These are phyloP conservation scores for Zaprionus ghesquierei DNA, from an alignment of 1,140 invertebrate species.

Conservation along the genomic window DNA sequence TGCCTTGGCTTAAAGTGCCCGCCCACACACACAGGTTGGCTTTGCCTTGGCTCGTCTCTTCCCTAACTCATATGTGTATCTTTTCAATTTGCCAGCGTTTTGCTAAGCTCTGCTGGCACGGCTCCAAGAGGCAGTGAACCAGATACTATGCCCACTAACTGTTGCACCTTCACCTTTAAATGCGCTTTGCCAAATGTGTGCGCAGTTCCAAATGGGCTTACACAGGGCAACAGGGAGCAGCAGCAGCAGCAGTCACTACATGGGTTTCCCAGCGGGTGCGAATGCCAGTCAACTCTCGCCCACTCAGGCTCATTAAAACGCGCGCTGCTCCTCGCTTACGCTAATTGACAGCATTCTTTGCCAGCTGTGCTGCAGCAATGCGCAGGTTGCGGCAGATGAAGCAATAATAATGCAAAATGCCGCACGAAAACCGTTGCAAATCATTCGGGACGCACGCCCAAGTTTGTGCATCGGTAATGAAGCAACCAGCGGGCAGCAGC, in stretches of 20 bases:
- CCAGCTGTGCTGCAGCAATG: slow-evolving; percentile 9
- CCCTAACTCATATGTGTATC: slow-evolving; percentile 52
- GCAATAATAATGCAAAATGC: slow-evolving; percentile 73
- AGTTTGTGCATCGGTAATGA: slow-evolving; percentile 71
- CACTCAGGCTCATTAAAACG: slow-evolving; percentile 15
- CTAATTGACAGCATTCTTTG: slow-evolving; percentile 46
- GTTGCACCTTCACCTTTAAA: slow-evolving; percentile 74
- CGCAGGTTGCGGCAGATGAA: slow-evolving; percentile 52
- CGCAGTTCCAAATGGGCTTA: slow-evolving; percentile 71
- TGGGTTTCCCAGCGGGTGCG: slow-evolving; percentile 40
- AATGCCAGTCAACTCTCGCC: neutral
- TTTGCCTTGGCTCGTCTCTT: slow-evolving; percentile 3
- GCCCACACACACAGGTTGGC: neutral
- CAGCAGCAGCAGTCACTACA: slow-evolving; percentile 39
- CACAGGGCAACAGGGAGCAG: slow-evolving; percentile 17
- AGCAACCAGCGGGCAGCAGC: slow-evolving; percentile 2
- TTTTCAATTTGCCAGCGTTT: slow-evolving; percentile 48
- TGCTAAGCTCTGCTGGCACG: slow-evolving; percentile 41
- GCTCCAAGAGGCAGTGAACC: slow-evolving; percentile 46
- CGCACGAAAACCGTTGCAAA: slow-evolving; percentile 52
- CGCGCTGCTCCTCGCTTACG: slow-evolving; percentile 33
- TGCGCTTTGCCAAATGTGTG: slow-evolving; percentile 77
- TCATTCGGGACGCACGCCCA: slow-evolving; percentile 55
- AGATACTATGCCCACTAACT: slow-evolving; percentile 59
- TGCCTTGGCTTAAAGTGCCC: slow-evolving; percentile 16